These are phyloP conservation scores for Capromys pilorides DNA, from an alignment of 2,797 vertebrate species.

Conservation along the genomic window DNA sequence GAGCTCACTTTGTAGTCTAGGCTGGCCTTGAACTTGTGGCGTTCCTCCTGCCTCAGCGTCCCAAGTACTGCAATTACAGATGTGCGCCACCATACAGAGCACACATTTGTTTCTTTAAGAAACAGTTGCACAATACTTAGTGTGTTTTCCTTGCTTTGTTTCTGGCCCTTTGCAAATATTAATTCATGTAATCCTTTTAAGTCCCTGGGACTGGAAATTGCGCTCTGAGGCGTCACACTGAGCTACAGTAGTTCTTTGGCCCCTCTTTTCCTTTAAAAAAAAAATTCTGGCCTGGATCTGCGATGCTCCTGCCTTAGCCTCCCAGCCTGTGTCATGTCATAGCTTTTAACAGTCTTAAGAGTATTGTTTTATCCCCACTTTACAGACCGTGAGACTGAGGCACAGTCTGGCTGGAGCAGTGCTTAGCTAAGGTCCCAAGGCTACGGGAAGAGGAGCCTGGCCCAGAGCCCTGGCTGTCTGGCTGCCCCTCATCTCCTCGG, in stretches of 20 bases:
- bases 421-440: background rate
- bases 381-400: background rate
- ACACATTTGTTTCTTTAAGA: background rate
- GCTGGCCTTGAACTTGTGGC: no score
- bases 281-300: background rate
- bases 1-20: no score
- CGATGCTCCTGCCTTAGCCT: background rate
- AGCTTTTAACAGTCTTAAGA: background rate
- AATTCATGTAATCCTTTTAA: background rate
- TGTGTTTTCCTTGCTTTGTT: background rate
- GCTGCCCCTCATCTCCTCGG: background rate
- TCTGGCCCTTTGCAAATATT: background rate
- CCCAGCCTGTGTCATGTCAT: background rate
- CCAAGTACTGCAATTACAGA: no score
- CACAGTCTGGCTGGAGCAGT: background rate
- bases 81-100: no score
- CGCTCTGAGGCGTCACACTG: background rate
- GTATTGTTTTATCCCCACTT: background rate
- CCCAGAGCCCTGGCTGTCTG: background rate
- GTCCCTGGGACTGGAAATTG: background rate
- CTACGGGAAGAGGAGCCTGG: background rate
- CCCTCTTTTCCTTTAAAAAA: background rate
- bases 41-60: no score
- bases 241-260: background rate
- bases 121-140: background rate